phyloP scores from a whole-genome alignment of 2,888 invertebrate species.

The Spisula solida region DNA sequence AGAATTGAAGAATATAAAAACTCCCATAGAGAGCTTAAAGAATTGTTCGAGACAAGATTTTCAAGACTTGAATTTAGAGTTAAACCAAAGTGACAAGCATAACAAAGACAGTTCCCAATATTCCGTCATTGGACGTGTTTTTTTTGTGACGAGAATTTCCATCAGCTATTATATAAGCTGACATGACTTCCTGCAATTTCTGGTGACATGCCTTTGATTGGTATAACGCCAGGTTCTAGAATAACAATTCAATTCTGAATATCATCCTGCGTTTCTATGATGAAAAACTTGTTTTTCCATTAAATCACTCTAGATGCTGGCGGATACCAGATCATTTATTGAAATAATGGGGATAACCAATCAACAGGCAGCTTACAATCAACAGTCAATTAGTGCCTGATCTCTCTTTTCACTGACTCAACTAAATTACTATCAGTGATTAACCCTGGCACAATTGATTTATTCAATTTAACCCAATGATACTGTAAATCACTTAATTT shows the following conservation, averaged over 20 bases:
- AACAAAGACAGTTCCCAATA: background rate
- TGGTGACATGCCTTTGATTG: conserved; percentile 10
- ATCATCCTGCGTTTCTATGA: conserved; percentile 5
- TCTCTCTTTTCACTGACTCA: background rate
- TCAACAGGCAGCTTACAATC: conserved; percentile 15
- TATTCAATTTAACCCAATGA: background rate
- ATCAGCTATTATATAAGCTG: background rate
- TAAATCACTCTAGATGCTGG: conserved; percentile 5
- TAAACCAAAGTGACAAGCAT: background rate
- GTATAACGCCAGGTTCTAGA: conserved; percentile 12
- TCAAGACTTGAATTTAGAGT: conserved; percentile 20
- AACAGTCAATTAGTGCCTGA: conserved; percentile 15
- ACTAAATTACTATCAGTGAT: background rate
- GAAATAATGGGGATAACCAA: conserved; percentile 20
- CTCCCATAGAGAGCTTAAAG: background rate
- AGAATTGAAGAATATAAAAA: background rate
- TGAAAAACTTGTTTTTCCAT: conserved; percentile 15
- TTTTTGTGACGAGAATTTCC: background rate
- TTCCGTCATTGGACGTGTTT: background rate
- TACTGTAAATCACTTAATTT: no score
- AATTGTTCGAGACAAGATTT: conserved; percentile 6
- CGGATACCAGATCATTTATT: conserved; percentile 17
- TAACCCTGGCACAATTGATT: background rate
- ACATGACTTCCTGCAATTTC: conserved; percentile 19
- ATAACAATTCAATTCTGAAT: conserved; percentile 8